Evolutionary conservation across 2,888 invertebrate genomes (phyloP), one percentile per base, ranked within the genome.

Genomic region (Hypomecis atomaria): DNA sequence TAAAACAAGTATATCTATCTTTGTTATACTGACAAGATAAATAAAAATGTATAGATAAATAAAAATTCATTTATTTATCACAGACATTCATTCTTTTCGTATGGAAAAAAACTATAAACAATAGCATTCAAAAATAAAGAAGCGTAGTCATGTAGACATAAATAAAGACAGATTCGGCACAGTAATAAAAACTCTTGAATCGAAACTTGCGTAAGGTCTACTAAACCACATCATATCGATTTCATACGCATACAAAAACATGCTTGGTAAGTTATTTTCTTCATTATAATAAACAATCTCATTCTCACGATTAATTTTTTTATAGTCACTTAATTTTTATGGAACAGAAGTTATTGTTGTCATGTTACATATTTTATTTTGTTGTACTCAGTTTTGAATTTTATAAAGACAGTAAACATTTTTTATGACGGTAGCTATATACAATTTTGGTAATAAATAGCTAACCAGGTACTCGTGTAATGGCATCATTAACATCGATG

Each of bases 91-190:
- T 36, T 47, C 7, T 49, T 11, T 40, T 47, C 37, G 4, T 23
- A 36, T 33, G 5, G 10, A 9, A 8, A 45, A 9, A 54, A 38
- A 34, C 36, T 6, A 50, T 48, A 43, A 54, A 48, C 11, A 54
- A 38, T 49, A 38, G 10, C 33, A 59, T 55, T 42, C 37, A 9
- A 36, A 42, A 59, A 42, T 48, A 62, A 43, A 58, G 38, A 45
- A 57, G 23, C 38, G 13, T 47, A 23, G 38, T 23, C 38, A 68
- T 43, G 40, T 50, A 59, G 37, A 38, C 54, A 54, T 59, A 67
- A 68, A 68, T 63, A 62, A 63, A 63, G 58, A 63, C 62, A 53
- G 56, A 59, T 59, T 56, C 56, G 55, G 65, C 55, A 52, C 45
- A 48, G 45, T 37, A 43, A 60, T 65, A 58, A 40, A 34, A 52